Evolutionary conservation across 2,113 vertebrate species (phyloP).

Genomic region (Eonycteris spelaea): DNA sequence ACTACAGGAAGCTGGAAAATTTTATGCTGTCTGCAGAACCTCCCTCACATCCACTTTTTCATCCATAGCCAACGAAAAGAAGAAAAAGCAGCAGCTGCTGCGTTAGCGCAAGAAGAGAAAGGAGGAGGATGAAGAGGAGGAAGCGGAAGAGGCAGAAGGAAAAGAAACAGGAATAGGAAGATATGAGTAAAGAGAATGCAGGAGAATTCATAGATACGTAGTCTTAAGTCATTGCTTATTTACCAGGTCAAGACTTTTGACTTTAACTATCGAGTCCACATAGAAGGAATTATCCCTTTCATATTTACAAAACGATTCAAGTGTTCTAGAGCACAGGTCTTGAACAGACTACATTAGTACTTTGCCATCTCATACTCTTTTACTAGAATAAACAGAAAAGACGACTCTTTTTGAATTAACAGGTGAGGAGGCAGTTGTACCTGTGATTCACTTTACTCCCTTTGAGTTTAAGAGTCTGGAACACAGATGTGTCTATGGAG

Average conservation of each 20-base stretch:
- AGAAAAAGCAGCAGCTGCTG: neutral
- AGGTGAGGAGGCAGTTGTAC: neutral
- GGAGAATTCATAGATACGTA: neutral
- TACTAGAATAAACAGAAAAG: neutral
- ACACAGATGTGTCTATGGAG: neutral
- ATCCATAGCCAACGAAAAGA: neutral
- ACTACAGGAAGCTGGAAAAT: neutral
- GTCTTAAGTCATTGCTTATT: neutral
- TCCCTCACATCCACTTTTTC: neutral
- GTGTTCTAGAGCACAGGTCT: neutral
- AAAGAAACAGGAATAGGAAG: neutral
- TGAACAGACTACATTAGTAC: neutral
- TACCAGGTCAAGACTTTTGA: neutral
- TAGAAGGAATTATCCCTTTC: neutral
- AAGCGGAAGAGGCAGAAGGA: neutral
- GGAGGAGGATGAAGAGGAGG: neutral
- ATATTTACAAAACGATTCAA: neutral
- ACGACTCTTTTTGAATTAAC: neutral
- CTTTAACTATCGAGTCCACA: neutral
- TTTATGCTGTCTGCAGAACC: fast-evolving
- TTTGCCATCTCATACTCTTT: neutral
- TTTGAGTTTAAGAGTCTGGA: neutral
- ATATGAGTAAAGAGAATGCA: neutral
- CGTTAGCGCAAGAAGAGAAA: neutral
- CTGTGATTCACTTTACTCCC: neutral